Conservation (phyloP, 2,113 vertebrate species). For the Cyprinodon variegatus region DNA sequence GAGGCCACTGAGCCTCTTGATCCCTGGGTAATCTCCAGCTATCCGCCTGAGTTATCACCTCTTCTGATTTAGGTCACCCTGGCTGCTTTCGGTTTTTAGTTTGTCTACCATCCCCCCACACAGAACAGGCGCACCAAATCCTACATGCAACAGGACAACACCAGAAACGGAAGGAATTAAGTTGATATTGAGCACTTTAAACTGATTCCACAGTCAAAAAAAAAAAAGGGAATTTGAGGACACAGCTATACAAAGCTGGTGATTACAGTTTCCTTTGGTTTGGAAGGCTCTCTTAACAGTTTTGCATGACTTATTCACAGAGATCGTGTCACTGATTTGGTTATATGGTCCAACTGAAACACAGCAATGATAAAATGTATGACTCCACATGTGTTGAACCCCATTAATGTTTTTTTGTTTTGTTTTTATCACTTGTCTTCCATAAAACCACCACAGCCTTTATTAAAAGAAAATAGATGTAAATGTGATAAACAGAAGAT, state of each 20-base stretch:
- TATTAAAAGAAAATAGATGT: no score
- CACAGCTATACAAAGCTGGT: neutral
- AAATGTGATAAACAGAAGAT: no score
- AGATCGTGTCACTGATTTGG: no score
- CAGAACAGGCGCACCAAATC: conserved; percentile 38
- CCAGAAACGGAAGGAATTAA: conserved; percentile 28
- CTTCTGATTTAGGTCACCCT: conserved; percentile 73
- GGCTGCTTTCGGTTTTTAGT: conserved; percentile 64
- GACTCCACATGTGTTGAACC: no score
- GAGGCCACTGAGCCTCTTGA: conserved; percentile 73
- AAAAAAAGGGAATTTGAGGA: neutral
- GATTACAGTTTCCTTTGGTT: neutral
- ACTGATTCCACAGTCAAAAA: neutral
- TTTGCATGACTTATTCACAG: neutral
- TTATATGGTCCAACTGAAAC: no score
- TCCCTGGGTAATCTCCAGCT: conserved; percentile 76
- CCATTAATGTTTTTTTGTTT: no score
- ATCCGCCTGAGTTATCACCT: conserved; percentile 76
- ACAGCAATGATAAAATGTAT: no score
- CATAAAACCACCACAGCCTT: no score
- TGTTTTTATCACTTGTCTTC: no score
- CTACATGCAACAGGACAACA: conserved; percentile 31
- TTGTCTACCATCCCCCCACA: conserved; percentile 49
- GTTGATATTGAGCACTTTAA: conserved; percentile 14
- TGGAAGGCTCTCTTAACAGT: neutral